Evolutionary conservation across 2,888 invertebrate genomes (phyloP).

Genomic region (Drosophila gaucha): DNA sequence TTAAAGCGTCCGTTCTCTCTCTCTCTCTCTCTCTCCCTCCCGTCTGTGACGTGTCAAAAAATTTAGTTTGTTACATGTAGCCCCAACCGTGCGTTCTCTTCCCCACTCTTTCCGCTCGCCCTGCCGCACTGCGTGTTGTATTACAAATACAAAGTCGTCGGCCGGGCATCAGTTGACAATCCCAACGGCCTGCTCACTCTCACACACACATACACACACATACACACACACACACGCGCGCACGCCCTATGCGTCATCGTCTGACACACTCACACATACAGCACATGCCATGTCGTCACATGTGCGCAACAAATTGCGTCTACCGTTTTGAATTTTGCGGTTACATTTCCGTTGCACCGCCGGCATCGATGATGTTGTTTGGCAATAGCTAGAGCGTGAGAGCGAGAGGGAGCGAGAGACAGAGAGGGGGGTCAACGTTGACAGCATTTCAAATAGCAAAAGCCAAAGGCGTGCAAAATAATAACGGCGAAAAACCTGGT

Average conservation of each 20-base stretch:
- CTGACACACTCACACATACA: constrained; percentile 24
- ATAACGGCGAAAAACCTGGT: constrained; percentile 37
- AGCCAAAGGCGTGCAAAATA: constrained; percentile 48
- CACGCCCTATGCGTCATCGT: constrained; percentile 51
- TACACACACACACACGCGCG: neutral
- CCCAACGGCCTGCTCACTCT: constrained; percentile 46
- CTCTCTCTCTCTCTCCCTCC: neutral
- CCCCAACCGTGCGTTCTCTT: neutral
- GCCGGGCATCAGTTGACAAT: constrained; percentile 49
- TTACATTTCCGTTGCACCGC: constrained; percentile 74
- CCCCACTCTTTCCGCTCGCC: neutral
- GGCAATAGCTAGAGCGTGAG: neutral
- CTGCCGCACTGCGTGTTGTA: constrained; percentile 55
- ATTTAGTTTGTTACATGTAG: constrained; percentile 53
- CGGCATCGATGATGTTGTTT: constrained; percentile 46
- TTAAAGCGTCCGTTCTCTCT: constrained; percentile 12
- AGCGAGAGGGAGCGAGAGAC: neutral
- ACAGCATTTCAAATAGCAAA: constrained; percentile 72
- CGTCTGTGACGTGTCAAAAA: constrained; percentile 54
- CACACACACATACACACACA: constrained; percentile 1
- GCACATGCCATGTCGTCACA: constrained; percentile 49
- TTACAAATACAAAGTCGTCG: constrained; percentile 71
- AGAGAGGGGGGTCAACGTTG: constrained; percentile 41
- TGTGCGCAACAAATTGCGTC: constrained; percentile 79
- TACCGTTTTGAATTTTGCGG: constrained; percentile 75